These are phyloP conservation scores for Enteromius treurensis DNA, from an alignment of 2,797 vertebrate species.

Conservation along the genomic window DNA sequence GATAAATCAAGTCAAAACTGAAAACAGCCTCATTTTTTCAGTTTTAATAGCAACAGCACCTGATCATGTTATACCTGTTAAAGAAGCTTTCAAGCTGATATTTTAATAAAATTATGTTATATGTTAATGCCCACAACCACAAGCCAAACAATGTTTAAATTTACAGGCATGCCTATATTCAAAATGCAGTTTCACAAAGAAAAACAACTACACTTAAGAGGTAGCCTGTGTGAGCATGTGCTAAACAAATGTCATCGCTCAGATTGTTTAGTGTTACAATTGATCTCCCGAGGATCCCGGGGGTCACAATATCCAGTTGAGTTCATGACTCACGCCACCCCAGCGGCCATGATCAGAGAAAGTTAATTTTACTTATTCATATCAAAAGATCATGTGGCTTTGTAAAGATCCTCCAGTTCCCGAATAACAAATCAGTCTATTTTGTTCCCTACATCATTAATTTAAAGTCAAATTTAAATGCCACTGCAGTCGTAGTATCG, in stretches of 20 bases:
- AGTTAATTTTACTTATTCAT: slow-evolving; percentile 72
- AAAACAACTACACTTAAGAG: neutral
- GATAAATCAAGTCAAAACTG: neutral
- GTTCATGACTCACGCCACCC: neutral
- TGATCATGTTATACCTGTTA: neutral
- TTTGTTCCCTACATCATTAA: slow-evolving; percentile 80
- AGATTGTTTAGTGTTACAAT: slow-evolving; percentile 3
- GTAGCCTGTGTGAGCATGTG: neutral
- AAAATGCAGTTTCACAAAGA: neutral
- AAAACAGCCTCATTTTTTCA: neutral
- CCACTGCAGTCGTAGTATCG: slow-evolving; percentile 62
- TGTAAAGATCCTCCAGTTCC: slow-evolving; percentile 55
- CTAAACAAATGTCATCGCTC: neutral
- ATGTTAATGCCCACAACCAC: neutral
- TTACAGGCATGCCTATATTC: neutral
- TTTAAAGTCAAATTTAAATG: slow-evolving; percentile 77
- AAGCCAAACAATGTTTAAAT: neutral
- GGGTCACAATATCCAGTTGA: slow-evolving; percentile 1
- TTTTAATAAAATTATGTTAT: neutral
- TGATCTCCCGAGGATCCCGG: neutral
- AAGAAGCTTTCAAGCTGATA: neutral
- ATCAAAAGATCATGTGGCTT: slow-evolving; percentile 64
- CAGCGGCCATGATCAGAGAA: slow-evolving; percentile 39
- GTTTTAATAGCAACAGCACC: neutral
- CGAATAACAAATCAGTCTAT: slow-evolving; percentile 75